Conservation (phyloP, 2,113 vertebrate species). For the Acanthochromis polyacanthus region DNA sequence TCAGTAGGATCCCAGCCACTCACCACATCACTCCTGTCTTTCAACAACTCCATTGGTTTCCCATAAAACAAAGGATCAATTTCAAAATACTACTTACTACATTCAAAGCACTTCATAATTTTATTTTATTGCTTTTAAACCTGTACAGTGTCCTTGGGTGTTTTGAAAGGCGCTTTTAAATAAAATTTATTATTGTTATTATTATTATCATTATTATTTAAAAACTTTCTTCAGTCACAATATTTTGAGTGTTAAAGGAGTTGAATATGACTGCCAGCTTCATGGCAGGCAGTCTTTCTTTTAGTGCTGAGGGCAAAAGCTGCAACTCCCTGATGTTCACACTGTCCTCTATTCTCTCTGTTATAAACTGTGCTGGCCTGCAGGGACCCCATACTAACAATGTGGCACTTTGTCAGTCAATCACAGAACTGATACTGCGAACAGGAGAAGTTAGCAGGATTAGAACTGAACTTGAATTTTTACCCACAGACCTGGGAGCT, state of each 20-base stretch:
- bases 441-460: constrained; percentile 23
- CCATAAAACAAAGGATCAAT: no score
- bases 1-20: no score
- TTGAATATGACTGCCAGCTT: constrained; percentile 19
- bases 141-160: no score
- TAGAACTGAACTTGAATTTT: background rate
- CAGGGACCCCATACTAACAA: constrained; percentile 58
- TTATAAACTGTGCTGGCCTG: constrained; percentile 39
- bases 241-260: constrained; percentile 1
- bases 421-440: constrained; percentile 20
- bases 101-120: no score
- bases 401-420: constrained; percentile 75
- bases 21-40: no score
- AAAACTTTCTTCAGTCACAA: background rate
- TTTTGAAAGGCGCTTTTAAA: no score
- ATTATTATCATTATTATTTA: no score
- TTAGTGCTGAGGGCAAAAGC: no score
- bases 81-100: no score
- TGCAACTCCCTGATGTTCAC: constrained; percentile 46
- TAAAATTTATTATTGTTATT: no score
- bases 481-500: background rate
- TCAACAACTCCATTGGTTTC: no score
- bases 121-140: no score
- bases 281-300: background rate
- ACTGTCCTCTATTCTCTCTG: constrained; percentile 39